phyloP scores from a whole-genome alignment of 1,140 invertebrate genomes.

The Drosophila kurseongensis region DNA sequence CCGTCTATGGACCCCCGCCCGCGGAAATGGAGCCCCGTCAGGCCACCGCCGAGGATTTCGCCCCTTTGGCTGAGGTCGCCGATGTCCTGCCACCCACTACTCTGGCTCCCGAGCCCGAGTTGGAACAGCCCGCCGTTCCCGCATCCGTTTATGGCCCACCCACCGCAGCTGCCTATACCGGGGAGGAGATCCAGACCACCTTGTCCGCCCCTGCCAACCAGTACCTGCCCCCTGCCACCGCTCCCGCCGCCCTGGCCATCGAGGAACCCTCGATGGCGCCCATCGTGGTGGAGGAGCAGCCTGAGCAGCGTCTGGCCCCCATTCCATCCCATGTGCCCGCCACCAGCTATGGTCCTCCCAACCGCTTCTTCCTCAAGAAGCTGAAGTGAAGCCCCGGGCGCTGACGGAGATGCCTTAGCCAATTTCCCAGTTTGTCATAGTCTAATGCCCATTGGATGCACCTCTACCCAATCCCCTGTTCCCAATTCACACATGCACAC shows the following conservation, averaged over 20 bases:
- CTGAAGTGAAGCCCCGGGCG: slow-evolving; percentile 47
- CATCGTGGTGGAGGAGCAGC: slow-evolving; percentile 69
- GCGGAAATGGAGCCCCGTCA: slow-evolving; percentile 78
- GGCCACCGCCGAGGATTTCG: slow-evolving; percentile 60
- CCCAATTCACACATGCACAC: slow-evolving; percentile 41
- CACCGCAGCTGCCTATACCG: slow-evolving; percentile 63
- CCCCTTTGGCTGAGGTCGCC: slow-evolving; percentile 55
- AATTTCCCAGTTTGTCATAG: slow-evolving; percentile 64
- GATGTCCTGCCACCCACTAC: slow-evolving; percentile 66
- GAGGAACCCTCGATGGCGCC: slow-evolving; percentile 70
- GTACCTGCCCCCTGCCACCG: slow-evolving; percentile 71
- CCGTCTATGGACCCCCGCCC: slow-evolving; percentile 84
- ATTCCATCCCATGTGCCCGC: slow-evolving; percentile 58
- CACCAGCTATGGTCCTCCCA: slow-evolving; percentile 73
- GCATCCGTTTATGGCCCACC: slow-evolving; percentile 64
- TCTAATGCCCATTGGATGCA: slow-evolving; percentile 52
- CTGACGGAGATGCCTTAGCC: slow-evolving; percentile 14
- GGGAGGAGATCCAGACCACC: slow-evolving; percentile 72
- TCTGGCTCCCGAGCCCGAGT: slow-evolving; percentile 62
- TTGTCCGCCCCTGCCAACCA: slow-evolving; percentile 66
- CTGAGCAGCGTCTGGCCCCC: slow-evolving; percentile 55
- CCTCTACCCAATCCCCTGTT: slow-evolving; percentile 12
- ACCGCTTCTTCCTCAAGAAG: slow-evolving; percentile 78
- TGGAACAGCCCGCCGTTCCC: slow-evolving; percentile 63
- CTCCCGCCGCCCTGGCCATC: slow-evolving; percentile 44